phyloP scores from a whole-genome alignment of 1,140 invertebrate genomes.

The Drosophila nebulosa region DNA sequence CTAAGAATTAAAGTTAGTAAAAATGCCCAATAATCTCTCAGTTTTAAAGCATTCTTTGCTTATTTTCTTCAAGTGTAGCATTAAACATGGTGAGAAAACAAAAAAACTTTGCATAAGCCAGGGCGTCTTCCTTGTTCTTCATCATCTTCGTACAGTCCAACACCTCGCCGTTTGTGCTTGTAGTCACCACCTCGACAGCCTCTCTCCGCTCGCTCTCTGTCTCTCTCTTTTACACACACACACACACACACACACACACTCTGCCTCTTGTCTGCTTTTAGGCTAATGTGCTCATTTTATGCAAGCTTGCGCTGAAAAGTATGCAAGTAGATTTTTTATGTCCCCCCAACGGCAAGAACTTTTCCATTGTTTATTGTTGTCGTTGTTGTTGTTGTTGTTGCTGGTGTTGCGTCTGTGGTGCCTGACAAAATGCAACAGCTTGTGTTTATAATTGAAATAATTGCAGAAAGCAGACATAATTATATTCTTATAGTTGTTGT shows the following conservation, averaged over 20 bases:
- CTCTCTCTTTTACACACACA: background rate
- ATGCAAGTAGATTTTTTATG: slow-evolving; percentile 45
- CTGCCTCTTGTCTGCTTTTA: slow-evolving; percentile 40
- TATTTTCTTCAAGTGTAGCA: background rate
- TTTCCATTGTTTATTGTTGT: slow-evolving; percentile 39
- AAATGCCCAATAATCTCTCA: no score
- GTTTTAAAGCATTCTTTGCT: no score
- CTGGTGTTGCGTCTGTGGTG: slow-evolving; percentile 28
- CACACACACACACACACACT: background rate
- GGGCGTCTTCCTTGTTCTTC: slow-evolving; percentile 13
- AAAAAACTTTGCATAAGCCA: slow-evolving; percentile 36
- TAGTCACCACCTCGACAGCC: background rate
- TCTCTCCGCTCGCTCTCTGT: no score
- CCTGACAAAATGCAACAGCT: slow-evolving; percentile 56
- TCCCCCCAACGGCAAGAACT: slow-evolving; percentile 24
- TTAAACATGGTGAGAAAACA: slow-evolving; percentile 11
- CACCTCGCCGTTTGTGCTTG: slow-evolving; percentile 12
- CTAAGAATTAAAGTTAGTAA: no score
- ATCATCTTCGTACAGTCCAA: slow-evolving; percentile 37
- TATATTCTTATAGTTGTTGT: slow-evolving; percentile 42
- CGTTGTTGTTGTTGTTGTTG: slow-evolving; percentile 9
- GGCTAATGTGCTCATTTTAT: slow-evolving; percentile 66
- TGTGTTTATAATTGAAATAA: slow-evolving; percentile 70
- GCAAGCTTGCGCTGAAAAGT: slow-evolving; percentile 32
- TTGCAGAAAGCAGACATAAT: slow-evolving; percentile 65